phyloP scores from a whole-genome alignment of 2,888 invertebrate species.

The Hypomecis punctinalis region DNA sequence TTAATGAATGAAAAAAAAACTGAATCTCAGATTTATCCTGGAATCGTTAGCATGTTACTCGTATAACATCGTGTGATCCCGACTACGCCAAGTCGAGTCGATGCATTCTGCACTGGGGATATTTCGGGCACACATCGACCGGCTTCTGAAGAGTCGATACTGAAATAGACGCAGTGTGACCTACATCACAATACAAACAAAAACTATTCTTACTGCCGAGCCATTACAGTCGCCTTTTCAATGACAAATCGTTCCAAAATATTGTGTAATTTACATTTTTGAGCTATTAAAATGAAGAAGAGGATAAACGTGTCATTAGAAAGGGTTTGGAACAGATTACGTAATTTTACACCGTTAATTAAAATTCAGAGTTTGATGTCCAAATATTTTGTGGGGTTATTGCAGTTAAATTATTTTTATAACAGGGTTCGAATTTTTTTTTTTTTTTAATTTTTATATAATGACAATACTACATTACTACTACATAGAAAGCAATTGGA shows the following conservation, averaged over 20 bases:
- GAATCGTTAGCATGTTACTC: neutral
- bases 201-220: constrained; percentile 46
- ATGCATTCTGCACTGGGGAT: constrained; percentile 76
- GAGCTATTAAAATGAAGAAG: constrained; percentile 26
- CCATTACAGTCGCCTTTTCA: constrained; percentile 42
- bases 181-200: constrained; percentile 63
- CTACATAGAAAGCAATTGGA: too few species aligned
- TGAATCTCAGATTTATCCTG: neutral
- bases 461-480: too few species aligned
- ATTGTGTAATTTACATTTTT: constrained; percentile 38
- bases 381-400: neutral
- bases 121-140: constrained; percentile 74
- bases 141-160: constrained; percentile 67
- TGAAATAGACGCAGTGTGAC: constrained; percentile 77
- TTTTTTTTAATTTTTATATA: too few species aligned
- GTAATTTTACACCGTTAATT: neutral
- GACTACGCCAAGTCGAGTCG: constrained; percentile 41
- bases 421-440: too few species aligned
- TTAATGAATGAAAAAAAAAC: too few species aligned
- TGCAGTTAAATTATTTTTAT: too few species aligned
- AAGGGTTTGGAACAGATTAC: constrained; percentile 12
- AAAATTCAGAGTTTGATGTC: constrained; percentile 11
- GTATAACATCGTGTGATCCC: constrained; percentile 49
- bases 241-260: constrained; percentile 28
- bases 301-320: constrained; percentile 27